These are phyloP conservation scores for Limenitis camilla DNA, from an alignment of 2,888 invertebrate genomes.

Conservation along the genomic window DNA sequence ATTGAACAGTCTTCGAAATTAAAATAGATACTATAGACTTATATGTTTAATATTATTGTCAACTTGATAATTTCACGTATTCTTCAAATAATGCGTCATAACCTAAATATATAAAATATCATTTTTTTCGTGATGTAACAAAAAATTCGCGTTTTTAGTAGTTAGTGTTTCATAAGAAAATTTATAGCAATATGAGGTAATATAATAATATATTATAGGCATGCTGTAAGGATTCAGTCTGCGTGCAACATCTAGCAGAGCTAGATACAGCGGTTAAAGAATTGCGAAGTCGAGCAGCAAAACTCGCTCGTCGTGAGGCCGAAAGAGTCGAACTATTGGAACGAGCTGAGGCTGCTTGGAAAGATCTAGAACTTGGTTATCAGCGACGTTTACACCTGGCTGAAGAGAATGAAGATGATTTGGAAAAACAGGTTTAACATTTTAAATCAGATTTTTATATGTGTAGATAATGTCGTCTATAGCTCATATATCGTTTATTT, in stretches of 20 bases:
- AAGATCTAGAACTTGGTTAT: slow-evolving; percentile 53
- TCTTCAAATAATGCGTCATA: no score
- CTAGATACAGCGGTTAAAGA: slow-evolving; percentile 41
- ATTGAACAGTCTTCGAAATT: no score
- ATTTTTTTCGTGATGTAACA: no score
- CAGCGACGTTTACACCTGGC: slow-evolving; percentile 43
- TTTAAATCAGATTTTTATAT: no score
- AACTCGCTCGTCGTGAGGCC: slow-evolving; percentile 48
- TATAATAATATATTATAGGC: slow-evolving; percentile 30
- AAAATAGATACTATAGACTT: no score
- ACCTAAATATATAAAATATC: no score
- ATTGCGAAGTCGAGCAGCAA: slow-evolving; percentile 41
- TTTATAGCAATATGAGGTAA: not conserved
- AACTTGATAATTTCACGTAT: no score
- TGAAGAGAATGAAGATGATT: slow-evolving; percentile 50
- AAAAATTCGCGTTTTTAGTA: no score
- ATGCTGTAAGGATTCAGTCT: slow-evolving; percentile 45
- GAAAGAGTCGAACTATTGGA: slow-evolving; percentile 51
- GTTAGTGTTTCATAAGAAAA: not conserved
- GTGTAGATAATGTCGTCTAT: no score
- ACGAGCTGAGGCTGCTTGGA: slow-evolving; percentile 61
- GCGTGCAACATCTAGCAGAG: slow-evolving; percentile 36
- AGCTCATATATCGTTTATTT: no score
- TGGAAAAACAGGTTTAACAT: slow-evolving; percentile 48
- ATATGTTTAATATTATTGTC: no score